Conservation (phyloP, 2,113 vertebrate species). For the Xyrauchen texanus region DNA sequence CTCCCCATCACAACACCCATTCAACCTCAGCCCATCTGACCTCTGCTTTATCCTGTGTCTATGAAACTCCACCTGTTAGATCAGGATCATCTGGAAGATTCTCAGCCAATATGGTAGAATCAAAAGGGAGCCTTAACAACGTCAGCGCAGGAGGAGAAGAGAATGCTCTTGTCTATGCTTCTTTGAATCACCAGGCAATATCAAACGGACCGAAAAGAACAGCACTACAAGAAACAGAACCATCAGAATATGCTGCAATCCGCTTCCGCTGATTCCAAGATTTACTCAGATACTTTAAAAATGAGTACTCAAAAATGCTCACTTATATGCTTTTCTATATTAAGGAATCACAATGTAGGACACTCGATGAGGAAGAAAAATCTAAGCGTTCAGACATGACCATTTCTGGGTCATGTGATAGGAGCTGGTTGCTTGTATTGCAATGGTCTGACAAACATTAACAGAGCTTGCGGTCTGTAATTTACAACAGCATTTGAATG, state of each 20-base stretch:
- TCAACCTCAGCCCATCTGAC: slow-evolving; percentile 5
- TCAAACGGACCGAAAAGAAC: neutral
- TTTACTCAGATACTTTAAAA: too few relatives aligned
- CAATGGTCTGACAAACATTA: neutral
- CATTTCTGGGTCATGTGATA: neutral
- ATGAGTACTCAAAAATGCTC: too few relatives aligned
- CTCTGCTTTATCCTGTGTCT: neutral
- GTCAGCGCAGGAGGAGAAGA: slow-evolving; percentile 21
- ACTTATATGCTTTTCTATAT: neutral
- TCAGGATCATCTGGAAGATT: slow-evolving; percentile 21
- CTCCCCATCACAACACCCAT: slow-evolving; percentile 42
- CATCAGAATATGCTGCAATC: slow-evolving; percentile 71
- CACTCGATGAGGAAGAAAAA: neutral
- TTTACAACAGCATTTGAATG: too few relatives aligned
- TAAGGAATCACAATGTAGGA: neutral
- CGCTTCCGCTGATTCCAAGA: slow-evolving; percentile 43
- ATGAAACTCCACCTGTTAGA: slow-evolving; percentile 18
- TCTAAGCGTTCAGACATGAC: neutral
- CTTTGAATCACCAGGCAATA: slow-evolving; percentile 61
- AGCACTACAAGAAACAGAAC: slow-evolving; percentile 35
- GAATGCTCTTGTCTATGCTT: slow-evolving; percentile 61
- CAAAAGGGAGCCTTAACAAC: neutral
- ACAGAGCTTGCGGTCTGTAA: too few relatives aligned
- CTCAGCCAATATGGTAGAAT: neutral
- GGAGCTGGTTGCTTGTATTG: neutral